A percentile compares a stretch with the other conserved stretches of the same genome.
Evolutionary conservation across 1,140 invertebrate genomes (phyloP).

Genomic region (Ceratosolen fusciceps): DNA sequence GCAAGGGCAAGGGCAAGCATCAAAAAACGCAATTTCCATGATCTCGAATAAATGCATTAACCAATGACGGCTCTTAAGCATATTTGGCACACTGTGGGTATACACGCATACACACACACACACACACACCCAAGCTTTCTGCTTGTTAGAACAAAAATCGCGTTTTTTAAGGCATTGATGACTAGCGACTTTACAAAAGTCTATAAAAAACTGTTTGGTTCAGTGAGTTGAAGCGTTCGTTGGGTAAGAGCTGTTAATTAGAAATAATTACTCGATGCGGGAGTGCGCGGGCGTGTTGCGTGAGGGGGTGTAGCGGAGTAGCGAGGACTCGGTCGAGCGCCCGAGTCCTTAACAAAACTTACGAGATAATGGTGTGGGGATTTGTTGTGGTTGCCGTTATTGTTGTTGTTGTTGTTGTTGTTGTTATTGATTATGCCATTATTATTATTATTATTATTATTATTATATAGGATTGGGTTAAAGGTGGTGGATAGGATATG

Average conservation of each 20-base stretch:
- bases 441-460: too few species aligned
- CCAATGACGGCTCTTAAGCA: conserved; percentile 2
- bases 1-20: too few species aligned
- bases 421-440: too few species aligned
- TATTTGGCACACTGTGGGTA: conserved; percentile 43
- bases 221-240: conserved; percentile 42
- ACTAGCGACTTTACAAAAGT: conserved; percentile 8
- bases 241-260: conserved; percentile 8
- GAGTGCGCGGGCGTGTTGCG: background rate
- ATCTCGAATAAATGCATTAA: background rate
- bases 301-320: too few species aligned
- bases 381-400: too few species aligned
- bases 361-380: conserved; percentile 8
- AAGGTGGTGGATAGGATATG: conserved; percentile 18
- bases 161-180: conserved; percentile 34
- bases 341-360: too few species aligned
- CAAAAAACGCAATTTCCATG: conserved; percentile 45
- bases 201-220: conserved; percentile 38
- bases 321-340: too few species aligned
- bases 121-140: conserved; percentile 16
- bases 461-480: background rate
- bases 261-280: conserved; percentile 25
- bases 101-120: too few species aligned
- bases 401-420: too few species aligned
- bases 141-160: conserved; percentile 12